These are phyloP conservation scores for Drosophila silvestris DNA, from an alignment of 2,888 invertebrate species.

Conservation along the genomic window DNA sequence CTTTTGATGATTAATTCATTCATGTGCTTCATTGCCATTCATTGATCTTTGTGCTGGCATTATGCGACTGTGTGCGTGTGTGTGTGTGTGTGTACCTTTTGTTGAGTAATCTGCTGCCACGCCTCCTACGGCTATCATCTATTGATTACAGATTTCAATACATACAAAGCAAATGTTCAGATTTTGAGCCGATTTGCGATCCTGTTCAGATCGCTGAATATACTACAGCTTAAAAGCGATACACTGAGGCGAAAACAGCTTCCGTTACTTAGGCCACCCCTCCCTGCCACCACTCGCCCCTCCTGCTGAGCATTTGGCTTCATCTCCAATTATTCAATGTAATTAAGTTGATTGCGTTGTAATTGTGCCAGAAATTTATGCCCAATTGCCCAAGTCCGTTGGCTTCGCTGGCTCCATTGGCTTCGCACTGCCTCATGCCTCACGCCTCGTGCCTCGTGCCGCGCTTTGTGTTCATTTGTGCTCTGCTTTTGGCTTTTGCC, in stretches of 20 bases:
- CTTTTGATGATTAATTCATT: conserved; percentile 50
- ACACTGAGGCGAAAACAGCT: conserved; percentile 1
- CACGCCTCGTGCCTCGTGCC: not conserved
- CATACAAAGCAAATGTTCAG: conserved; percentile 4
- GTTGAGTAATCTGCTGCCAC: conserved; percentile 31
- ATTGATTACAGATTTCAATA: conserved; percentile 11
- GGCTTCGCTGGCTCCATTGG: conserved; percentile 34
- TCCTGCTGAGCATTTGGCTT: conserved; percentile 24
- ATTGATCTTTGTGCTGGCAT: conserved; percentile 60
- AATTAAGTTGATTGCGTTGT: conserved; percentile 76
- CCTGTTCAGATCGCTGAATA: conserved; percentile 18
- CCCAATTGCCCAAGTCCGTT: conserved; percentile 61
- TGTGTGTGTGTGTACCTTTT: conserved; percentile 32
- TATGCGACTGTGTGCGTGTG: conserved; percentile 1
- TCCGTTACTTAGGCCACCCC: not conserved
- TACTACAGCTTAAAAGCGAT: conserved; percentile 4
- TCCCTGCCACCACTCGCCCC: not conserved
- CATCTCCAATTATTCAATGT: conserved; percentile 77
- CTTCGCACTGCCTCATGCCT: not conserved
- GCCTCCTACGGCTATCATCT: conserved; percentile 17
- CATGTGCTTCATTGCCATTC: conserved; percentile 49
- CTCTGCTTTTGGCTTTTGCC: conserved; percentile 17
- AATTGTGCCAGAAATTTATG: conserved; percentile 76
- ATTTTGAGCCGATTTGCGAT: conserved; percentile 27
- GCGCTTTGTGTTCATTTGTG: conserved; percentile 22